These are phyloP conservation scores for Paratrypauchen microcephalus DNA, from an alignment of 2,797 vertebrate genomes.

Conservation along the genomic window DNA sequence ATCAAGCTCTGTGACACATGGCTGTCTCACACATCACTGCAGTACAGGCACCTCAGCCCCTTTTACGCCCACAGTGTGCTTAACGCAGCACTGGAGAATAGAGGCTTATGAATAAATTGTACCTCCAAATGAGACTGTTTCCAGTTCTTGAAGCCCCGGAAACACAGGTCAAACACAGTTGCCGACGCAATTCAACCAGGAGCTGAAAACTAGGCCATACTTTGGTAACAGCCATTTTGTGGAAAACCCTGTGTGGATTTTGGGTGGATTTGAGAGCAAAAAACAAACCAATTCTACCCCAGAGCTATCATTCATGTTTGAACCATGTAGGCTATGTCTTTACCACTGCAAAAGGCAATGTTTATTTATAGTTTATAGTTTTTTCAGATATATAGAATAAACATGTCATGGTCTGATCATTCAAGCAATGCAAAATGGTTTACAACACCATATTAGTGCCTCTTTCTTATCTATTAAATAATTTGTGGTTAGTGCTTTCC, in stretches of 20 bases:
- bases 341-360: neutral
- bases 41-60: neutral
- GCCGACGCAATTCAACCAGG: slow-evolving; percentile 5
- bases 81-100: slow-evolving; percentile 5
- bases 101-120: slow-evolving; percentile 6
- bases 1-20: slow-evolving; percentile 37
- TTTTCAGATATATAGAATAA: neutral
- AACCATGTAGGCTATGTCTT: neutral
- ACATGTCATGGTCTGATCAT: neutral
- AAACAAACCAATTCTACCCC: neutral
- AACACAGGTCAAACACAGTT: slow-evolving; percentile 12
- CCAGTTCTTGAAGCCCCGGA: slow-evolving; percentile 4
- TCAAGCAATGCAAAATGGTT: neutral
- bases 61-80: slow-evolving; percentile 4
- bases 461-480: neutral
- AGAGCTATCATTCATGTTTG: neutral
- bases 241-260: neutral
- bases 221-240: slow-evolving; percentile 9
- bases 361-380: neutral
- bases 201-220: neutral
- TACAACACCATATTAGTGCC: neutral
- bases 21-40: slow-evolving; percentile 17
- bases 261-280: neutral
- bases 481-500: neutral
- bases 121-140: slow-evolving; percentile 6